These are phyloP conservation scores for Troides helena DNA, from an alignment of 2,888 invertebrate genomes.

Conservation along the genomic window DNA sequence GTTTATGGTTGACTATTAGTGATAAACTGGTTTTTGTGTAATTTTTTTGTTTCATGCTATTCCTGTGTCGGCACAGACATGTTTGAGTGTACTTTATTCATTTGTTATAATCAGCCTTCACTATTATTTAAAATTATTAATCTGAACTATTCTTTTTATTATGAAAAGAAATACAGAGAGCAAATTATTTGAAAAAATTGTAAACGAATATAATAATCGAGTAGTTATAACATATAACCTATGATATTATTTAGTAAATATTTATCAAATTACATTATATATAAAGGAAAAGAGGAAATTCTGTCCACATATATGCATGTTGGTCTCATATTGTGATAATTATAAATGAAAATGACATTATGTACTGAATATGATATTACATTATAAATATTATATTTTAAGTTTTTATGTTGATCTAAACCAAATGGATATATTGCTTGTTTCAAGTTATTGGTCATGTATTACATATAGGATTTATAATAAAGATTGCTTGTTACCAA, in stretches of 20 bases:
- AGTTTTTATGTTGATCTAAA: constrained; percentile 1
- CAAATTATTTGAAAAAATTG: neutral
- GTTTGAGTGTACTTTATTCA: neutral
- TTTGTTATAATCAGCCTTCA: neutral
- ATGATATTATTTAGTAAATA: neutral
- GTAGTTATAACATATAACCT: neutral
- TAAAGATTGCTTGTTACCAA: constrained; percentile 24
- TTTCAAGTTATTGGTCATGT: constrained; percentile 1
- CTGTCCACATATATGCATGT: constrained; percentile 18
- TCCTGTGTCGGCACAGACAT: too few species aligned
- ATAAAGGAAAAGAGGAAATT: neutral
- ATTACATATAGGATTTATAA: constrained; percentile 8
- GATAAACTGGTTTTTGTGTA: too few species aligned
- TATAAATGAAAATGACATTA: constrained; percentile 29
- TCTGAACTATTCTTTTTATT: neutral
- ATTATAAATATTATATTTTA: constrained; percentile 4
- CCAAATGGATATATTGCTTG: neutral
- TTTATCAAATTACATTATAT: neutral
- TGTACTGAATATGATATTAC: neutral
- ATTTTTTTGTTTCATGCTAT: too few species aligned
- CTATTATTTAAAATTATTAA: neutral
- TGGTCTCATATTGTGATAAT: constrained; percentile 73
- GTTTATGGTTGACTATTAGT: too few species aligned
- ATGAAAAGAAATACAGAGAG: too few species aligned
- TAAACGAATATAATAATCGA: neutral